Evolutionary conservation across 2,113 vertebrate genomes (phyloP).

Genomic region (Poicephalus meyeri): DNA sequence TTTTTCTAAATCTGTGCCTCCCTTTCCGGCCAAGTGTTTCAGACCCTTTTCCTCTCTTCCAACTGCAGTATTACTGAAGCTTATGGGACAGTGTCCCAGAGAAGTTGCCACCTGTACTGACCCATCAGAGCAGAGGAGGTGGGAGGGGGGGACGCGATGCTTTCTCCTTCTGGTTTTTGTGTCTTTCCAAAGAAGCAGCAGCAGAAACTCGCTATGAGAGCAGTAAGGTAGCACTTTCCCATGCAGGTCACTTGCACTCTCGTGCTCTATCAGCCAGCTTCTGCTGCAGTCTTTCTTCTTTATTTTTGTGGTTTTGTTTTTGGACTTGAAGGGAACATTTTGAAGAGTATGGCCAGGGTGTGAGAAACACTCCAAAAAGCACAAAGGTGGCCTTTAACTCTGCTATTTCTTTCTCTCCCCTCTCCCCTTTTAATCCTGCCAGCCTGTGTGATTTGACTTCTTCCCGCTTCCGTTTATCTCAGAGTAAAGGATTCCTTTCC

Average conservation of each 20-base stretch:
- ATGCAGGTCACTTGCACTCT: background rate
- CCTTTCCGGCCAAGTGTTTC: constrained; percentile 32
- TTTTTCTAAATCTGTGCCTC: constrained; percentile 69
- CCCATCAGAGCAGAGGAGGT: background rate
- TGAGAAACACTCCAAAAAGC: constrained; percentile 41
- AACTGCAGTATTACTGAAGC: constrained; percentile 42
- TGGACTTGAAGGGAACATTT: constrained; percentile 36
- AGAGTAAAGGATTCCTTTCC: constrained; percentile 36
- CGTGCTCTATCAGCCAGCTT: constrained; percentile 23
- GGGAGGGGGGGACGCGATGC: background rate
- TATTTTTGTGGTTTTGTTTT: background rate
- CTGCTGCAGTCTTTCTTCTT: background rate
- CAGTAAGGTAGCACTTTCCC: constrained; percentile 14
- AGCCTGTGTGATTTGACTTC: constrained; percentile 27
- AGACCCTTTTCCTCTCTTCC: background rate
- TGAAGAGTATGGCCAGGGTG: constrained; percentile 24
- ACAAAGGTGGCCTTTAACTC: constrained; percentile 57
- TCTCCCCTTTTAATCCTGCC: constrained; percentile 27
- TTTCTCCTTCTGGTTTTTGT: background rate
- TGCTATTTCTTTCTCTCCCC: constrained; percentile 26
- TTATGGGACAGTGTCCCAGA: background rate
- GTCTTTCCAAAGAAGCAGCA: constrained; percentile 19
- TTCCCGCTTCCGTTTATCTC: constrained; percentile 34
- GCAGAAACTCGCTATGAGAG: constrained; percentile 44
- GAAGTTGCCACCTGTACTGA: background rate